Conservation (phyloP, 2,113 vertebrate genomes). For the Turnix velox region DNA sequence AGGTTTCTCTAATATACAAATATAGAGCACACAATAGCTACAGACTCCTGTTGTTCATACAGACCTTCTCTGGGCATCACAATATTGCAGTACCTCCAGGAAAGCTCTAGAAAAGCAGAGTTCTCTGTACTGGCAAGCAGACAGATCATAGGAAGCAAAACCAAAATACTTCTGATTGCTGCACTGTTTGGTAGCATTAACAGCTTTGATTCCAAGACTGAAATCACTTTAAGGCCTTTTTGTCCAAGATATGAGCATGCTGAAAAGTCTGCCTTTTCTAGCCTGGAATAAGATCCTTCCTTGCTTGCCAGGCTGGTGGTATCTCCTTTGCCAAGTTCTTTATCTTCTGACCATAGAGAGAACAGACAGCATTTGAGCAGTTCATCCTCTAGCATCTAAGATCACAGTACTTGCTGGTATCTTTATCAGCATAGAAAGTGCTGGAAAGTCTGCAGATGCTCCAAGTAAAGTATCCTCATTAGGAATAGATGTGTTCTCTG, state of each 20-base stretch:
- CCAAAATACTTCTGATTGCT: background rate
- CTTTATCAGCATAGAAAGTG: background rate
- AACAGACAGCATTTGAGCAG: background rate
- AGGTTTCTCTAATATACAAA: background rate
- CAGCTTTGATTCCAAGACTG: background rate
- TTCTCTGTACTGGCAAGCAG: background rate
- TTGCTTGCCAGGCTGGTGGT: background rate
- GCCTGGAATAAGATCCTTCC: background rate
- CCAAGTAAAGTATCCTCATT: background rate
- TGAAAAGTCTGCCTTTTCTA: background rate
- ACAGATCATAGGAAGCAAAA: background rate
- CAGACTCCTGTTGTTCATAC: background rate
- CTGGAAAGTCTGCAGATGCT: background rate
- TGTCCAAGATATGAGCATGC: background rate
- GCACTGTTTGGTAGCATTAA: background rate
- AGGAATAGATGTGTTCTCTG: rapidly evolving
- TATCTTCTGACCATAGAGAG: background rate
- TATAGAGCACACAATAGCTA: background rate
- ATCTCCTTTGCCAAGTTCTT: background rate
- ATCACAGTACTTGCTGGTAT: background rate
- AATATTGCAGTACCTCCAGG: background rate
- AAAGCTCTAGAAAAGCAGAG: background rate
- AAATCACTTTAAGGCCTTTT: background rate
- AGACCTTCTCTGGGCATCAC: background rate
- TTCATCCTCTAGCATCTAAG: background rate